Evolutionary conservation across 1,140 invertebrate genomes (phyloP).

Genomic region (Ridgeia piscesae): DNA sequence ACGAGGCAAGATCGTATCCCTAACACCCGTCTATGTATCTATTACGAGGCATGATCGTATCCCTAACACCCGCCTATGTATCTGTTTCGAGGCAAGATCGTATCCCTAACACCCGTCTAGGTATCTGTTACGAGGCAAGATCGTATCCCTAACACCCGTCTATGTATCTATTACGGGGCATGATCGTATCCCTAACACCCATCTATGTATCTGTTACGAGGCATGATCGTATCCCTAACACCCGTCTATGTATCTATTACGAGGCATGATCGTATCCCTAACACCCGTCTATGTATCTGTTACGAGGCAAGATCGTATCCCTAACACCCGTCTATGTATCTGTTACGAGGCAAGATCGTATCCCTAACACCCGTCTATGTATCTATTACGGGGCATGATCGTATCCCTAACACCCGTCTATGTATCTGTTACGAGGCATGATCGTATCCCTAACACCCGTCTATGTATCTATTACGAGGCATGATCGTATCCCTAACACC

Average conservation of each 20-base stretch:
- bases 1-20: conserved; percentile 35
- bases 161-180: neutral
- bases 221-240: neutral
- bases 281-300: neutral
- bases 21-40: neutral
- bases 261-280: neutral
- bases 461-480: neutral
- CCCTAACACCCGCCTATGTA: neutral
- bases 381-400: neutral
- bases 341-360: conserved; percentile 35
- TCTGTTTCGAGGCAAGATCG: conserved; percentile 35
- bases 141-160: neutral
- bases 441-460: neutral
- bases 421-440: neutral
- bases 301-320: conserved; percentile 35
- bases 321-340: neutral
- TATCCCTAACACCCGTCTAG: neutral
- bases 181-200: neutral
- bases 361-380: neutral
- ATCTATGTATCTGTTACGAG: neutral
- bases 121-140: conserved; percentile 35
- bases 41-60: neutral
- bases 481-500: neutral
- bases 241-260: neutral
- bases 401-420: neutral